A percentile compares a stretch with the other conserved stretches of the same genome.
These are phyloP conservation scores for Itoplectis maculator DNA, from an alignment of 2,888 invertebrate species.

Conservation along the genomic window DNA sequence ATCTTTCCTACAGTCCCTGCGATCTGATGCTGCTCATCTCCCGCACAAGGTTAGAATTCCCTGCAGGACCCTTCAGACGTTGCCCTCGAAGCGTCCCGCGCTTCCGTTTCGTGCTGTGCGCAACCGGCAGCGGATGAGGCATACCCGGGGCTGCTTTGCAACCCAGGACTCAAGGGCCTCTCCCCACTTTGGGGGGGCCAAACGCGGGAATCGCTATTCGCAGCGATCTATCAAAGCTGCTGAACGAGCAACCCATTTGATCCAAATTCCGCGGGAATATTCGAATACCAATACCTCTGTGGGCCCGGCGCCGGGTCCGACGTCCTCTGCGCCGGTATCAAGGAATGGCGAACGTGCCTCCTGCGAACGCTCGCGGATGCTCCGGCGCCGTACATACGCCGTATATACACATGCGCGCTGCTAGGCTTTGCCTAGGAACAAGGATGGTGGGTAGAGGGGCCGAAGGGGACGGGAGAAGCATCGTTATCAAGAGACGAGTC, in stretches of 20 bases:
- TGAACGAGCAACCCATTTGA: constrained; percentile 30
- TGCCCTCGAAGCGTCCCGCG: constrained; percentile 4
- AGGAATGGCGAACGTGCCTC: constrained; percentile 23
- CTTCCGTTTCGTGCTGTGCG: not conserved
- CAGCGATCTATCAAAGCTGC: constrained; percentile 66
- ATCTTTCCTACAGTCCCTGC: not conserved
- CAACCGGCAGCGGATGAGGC: not conserved
- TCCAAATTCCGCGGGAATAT: constrained; percentile 56
- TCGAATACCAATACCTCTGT: constrained; percentile 51
- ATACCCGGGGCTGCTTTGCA: not conserved
- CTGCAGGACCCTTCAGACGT: constrained; percentile 11
- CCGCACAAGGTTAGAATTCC: constrained; percentile 4
- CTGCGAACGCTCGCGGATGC: constrained; percentile 7
- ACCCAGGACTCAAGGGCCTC: not conserved
- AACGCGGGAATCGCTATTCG: constrained; percentile 76
- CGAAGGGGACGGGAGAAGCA: constrained; percentile 8
- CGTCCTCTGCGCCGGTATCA: not conserved
- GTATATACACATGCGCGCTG: not conserved
- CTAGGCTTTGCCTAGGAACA: not conserved
- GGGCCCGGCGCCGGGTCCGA: not conserved
- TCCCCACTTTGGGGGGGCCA: constrained; percentile 65
- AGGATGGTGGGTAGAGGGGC: too few species aligned
- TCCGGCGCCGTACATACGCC: not conserved
- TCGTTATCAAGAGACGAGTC: constrained; percentile 41
- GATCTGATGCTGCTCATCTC: not conserved